These are phyloP conservation scores for Morinoia aosen DNA, from an alignment of 2,888 invertebrate genomes.

Conservation along the genomic window DNA sequence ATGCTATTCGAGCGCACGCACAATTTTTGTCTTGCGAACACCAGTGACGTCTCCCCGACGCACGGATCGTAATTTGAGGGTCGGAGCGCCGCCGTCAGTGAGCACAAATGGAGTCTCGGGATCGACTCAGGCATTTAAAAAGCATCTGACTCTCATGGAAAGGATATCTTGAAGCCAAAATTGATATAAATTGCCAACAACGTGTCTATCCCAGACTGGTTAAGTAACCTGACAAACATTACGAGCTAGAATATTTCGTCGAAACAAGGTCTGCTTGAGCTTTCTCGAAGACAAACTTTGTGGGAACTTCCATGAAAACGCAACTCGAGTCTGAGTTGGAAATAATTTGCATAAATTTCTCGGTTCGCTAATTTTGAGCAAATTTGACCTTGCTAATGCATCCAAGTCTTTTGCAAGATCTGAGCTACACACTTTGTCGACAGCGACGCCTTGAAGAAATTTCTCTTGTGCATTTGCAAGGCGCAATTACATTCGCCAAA, in stretches of 20 bases:
- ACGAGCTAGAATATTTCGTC: not conserved
- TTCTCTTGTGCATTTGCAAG: not conserved
- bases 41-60: not conserved
- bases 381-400: not conserved
- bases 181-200: slow-evolving; percentile 14
- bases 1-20: not conserved
- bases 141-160: not conserved
- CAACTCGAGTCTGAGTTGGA: not conserved
- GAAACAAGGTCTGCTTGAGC: not conserved
- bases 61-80: not conserved
- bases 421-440: not conserved
- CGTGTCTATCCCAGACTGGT: not conserved
- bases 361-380: slow-evolving; percentile 19
- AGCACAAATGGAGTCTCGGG: slow-evolving; percentile 7
- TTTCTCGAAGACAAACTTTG: not conserved
- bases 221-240: not conserved
- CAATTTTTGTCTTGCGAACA: not conserved
- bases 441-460: not conserved
- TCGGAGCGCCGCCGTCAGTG: not conserved
- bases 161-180: slow-evolving; percentile 5
- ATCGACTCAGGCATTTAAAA: not conserved
- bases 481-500: not conserved
- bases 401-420: not conserved
- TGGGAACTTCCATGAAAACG: not conserved
- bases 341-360: not conserved